phyloP scores from a whole-genome alignment of 2,797 vertebrate species.

The Acanthiza pusilla region DNA sequence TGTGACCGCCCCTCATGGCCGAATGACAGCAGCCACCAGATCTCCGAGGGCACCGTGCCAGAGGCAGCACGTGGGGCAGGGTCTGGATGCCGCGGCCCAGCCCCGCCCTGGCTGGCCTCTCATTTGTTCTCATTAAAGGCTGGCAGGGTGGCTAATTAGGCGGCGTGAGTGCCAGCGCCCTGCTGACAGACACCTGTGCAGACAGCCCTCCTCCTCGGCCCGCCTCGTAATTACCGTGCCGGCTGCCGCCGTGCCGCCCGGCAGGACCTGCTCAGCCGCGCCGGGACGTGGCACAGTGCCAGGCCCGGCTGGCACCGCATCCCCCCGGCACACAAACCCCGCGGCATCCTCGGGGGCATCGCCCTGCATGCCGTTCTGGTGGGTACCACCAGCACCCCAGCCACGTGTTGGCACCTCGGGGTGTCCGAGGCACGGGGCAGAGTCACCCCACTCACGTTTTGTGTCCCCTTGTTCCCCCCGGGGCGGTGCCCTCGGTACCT shows the following conservation, averaged over 20 bases:
- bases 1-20: background rate
- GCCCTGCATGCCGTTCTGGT: fast-evolving
- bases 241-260: background rate
- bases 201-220: constrained; percentile 51
- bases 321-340: fast-evolving
- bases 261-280: background rate
- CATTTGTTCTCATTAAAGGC: constrained; percentile 68
- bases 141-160: constrained; percentile 71
- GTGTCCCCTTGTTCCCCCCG: fast-evolving
- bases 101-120: constrained; percentile 34
- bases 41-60: background rate
- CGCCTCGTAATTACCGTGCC: constrained; percentile 46
- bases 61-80: background rate
- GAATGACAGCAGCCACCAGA: fast-evolving
- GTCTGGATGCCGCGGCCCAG: background rate
- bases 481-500: background rate
- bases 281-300: background rate
- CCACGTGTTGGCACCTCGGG: fast-evolving
- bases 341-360: fast-evolving
- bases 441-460: fast-evolving
- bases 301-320: background rate
- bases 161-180: constrained; percentile 51
- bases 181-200: constrained; percentile 72
- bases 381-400: background rate
- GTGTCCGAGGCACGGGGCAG: fast-evolving